phyloP scores from a whole-genome alignment of 2,113 vertebrate species.

The Lasiurus cinereus region DNA sequence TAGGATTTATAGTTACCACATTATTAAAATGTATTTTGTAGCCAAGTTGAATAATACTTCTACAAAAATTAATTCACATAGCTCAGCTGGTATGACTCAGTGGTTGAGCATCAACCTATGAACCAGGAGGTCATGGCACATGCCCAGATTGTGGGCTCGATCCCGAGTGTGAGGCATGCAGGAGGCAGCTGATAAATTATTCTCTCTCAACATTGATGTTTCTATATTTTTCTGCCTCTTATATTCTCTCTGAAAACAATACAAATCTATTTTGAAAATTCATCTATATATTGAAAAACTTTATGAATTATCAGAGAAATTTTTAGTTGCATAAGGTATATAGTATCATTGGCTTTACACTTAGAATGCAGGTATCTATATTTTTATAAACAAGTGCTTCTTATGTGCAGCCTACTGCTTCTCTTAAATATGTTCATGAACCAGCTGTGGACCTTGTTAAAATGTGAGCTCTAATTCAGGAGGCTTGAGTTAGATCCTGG shows the following conservation, averaged over 20 bases:
- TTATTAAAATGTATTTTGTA: not conserved
- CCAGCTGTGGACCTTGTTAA: not conserved
- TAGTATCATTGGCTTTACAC: not conserved
- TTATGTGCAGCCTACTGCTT: not conserved
- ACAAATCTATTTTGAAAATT: not conserved
- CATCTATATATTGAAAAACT: not conserved
- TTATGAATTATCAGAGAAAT: not conserved
- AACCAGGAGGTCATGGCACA: no score
- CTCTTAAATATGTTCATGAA: not conserved
- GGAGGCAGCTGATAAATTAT: no score
- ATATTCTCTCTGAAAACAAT: no score
- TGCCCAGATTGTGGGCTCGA: no score
- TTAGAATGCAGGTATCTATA: not conserved
- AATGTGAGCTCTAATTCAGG: not conserved
- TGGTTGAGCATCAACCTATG: no score
- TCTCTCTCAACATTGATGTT: no score
- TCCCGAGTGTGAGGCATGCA: no score
- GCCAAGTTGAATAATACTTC: not conserved
- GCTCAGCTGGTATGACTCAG: no score
- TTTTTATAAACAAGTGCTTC: constrained; percentile 46
- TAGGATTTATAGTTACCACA: not conserved
- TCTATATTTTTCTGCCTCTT: no score
- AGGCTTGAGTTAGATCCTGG: not conserved
- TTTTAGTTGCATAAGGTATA: not conserved
- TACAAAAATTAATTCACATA: not conserved